Evolutionary conservation across 2,888 invertebrate genomes (phyloP), one percentile per base, ranked within the genome.

Genomic region (Rosalia funebris): DNA sequence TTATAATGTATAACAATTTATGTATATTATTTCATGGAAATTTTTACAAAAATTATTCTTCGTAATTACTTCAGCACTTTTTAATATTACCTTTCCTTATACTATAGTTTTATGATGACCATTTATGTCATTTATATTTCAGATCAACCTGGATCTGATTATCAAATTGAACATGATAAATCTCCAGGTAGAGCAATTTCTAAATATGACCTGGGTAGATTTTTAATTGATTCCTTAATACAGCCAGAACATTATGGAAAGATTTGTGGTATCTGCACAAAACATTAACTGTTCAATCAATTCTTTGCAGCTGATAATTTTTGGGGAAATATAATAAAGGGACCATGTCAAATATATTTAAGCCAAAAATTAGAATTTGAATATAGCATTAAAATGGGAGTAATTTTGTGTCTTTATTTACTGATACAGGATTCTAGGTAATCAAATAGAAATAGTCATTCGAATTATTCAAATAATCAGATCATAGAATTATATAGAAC

Each of bases 131-230:
- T 63, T 80, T 79, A 34, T n/a, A n/a, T 52, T 53, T 25, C 82
- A 89, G 91, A 91, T 75, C 86, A 88, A 66, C 89, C 90, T 0
- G 86, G 87, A 63, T 81, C 84, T 1, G 84, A 85, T 11, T 87
- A 89, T 65, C 82, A 84, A 37, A 82, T 91, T 1, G 84, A 87
- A 70, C 84, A 88, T 16, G 87, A 88, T 63, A 84, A 84, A 53
- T 86, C 65, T 12, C 70, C 88, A 0, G 89, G 91, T 1, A 84
- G 89, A 5, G 79, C 84, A 45, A 86, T 94, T 59, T 90, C 92
- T 10, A 94, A 93, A 75, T 83, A 86, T 77, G 92, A 92, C 79
- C 84, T 95, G 46, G 93, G 89, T 0, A 83, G 86, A 63, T 93
- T 94, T 80, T 83, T 94, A 59, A 86, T 94, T 0, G 89, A 92